Evolutionary conservation across 2,113 vertebrate species (phyloP).

Genomic region (Panthera uncia): DNA sequence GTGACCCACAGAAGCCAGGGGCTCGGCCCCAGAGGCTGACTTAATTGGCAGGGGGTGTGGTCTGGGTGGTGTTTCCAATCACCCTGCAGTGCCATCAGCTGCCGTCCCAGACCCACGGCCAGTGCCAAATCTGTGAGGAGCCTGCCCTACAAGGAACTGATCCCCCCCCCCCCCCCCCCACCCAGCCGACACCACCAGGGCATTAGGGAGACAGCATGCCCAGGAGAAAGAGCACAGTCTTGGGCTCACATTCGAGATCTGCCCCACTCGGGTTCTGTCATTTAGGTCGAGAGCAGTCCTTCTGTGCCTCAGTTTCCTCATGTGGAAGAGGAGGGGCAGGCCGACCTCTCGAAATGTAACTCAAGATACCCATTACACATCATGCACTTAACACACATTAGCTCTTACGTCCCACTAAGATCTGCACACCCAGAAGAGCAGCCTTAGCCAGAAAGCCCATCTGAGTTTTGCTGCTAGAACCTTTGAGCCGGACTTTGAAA

Average conservation of each 20-base stretch:
- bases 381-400: neutral
- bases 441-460: neutral
- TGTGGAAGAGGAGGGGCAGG: rapidly evolving
- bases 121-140: rapidly evolving
- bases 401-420: too few species aligned
- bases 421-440: neutral
- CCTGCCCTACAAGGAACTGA: rapidly evolving
- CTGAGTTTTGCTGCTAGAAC: neutral
- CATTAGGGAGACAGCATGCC: rapidly evolving
- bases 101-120: neutral
- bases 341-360: rapidly evolving
- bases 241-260: neutral
- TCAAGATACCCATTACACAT: rapidly evolving
- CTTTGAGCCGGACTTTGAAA: neutral
- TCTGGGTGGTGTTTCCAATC: neutral
- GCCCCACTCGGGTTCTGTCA: rapidly evolving
- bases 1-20: rapidly evolving
- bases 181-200: rapidly evolving
- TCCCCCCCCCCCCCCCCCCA: rapidly evolving
- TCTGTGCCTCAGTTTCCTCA: neutral
- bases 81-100: neutral
- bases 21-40: rapidly evolving
- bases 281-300: neutral
- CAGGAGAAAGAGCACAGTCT: neutral
- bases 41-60: neutral